A percentile compares a stretch with the other conserved stretches of the same genome.
Conservation (phyloP, 2,888 invertebrate species). For the Ophraella communa region DNA sequence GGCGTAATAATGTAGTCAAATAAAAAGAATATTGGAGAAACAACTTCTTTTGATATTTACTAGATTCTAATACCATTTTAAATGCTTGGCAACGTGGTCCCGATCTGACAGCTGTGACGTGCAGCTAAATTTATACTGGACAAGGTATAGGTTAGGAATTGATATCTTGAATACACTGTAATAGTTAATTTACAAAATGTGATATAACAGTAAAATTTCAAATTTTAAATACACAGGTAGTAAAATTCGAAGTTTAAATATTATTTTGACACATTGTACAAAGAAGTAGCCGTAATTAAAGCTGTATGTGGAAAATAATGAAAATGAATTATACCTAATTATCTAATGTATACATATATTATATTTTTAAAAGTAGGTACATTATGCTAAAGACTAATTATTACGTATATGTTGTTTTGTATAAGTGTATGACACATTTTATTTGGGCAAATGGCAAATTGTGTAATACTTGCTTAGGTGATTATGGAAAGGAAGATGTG, state of each 20-base stretch:
- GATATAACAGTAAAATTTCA: not conserved
- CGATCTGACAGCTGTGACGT: too few relatives aligned
- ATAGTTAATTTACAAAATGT: too few relatives aligned
- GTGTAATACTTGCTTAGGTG: not conserved
- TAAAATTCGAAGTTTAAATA: not conserved
- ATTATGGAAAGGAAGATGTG: too few relatives aligned
- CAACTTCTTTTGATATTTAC: too few relatives aligned
- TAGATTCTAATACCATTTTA: too few relatives aligned
- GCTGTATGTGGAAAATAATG: constrained; percentile 31
- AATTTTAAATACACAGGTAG: not conserved
- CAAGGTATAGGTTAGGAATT: too few relatives aligned
- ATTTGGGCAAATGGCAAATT: not conserved
- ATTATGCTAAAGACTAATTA: constrained; percentile 21
- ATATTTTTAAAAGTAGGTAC: constrained; percentile 13
- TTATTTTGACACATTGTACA: not conserved
- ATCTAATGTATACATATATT: too few relatives aligned
- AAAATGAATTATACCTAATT: constrained; percentile 12
- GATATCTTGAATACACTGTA: too few relatives aligned
- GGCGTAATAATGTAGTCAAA: too few relatives aligned
- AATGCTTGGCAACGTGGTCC: too few relatives aligned
- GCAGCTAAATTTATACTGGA: too few relatives aligned
- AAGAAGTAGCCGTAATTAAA: constrained; percentile 11
- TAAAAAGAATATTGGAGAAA: too few relatives aligned
- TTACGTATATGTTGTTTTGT: constrained; percentile 25
- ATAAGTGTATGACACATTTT: constrained; percentile 4